Evolutionary conservation across 2,888 invertebrate species (phyloP).

Genomic region (Nowickia ferox): DNA sequence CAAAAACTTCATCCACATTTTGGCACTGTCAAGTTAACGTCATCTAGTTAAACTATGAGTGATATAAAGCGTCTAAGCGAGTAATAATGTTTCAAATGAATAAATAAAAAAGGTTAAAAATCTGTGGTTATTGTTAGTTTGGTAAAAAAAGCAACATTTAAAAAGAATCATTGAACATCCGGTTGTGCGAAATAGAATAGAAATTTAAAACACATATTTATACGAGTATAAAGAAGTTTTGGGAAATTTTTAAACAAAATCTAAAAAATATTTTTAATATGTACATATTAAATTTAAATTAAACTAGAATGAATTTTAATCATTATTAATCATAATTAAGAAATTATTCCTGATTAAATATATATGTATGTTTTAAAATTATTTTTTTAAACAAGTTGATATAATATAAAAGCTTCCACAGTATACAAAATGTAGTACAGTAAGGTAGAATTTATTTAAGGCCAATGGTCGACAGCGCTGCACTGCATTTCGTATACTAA

Average conservation of each 20-base stretch:
- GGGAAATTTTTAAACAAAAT: background rate
- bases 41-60: slow-evolving; percentile 11
- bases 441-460: no score
- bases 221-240: background rate
- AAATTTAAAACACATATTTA: background rate
- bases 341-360: no score
- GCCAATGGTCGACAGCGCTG: no score
- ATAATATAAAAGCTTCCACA: no score
- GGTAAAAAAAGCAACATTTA: background rate
- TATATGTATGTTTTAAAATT: no score
- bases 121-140: background rate
- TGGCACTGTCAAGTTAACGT: slow-evolving; percentile 48
- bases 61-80: slow-evolving; percentile 29
- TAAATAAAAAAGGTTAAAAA: background rate
- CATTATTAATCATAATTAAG: no score
- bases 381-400: no score
- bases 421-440: no score
- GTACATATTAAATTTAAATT: no score
- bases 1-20: slow-evolving; percentile 24
- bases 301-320: no score
- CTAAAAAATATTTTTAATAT: no score
- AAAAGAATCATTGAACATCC: slow-evolving; percentile 24
- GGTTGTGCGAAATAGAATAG: background rate
- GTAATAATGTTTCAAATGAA: slow-evolving; percentile 4
- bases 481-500: no score